Conservation (phyloP, 2,113 vertebrate species). For the Spea bombifrons region DNA sequence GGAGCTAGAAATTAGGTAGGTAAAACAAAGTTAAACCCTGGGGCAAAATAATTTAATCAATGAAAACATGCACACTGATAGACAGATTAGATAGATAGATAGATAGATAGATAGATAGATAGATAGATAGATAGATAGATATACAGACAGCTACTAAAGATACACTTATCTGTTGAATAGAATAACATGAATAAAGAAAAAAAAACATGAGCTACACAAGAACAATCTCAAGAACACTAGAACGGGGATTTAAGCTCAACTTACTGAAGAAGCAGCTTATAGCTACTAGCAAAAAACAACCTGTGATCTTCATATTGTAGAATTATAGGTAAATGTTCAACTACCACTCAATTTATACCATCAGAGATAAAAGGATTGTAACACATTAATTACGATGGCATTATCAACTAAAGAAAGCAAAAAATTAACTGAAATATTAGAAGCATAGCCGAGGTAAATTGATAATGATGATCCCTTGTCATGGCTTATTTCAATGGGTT, state of each 20-base stretch:
- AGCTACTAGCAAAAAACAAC: conserved; percentile 13
- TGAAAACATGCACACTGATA: too few species aligned
- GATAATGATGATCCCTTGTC: conserved; percentile 14
- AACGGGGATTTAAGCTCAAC: neutral
- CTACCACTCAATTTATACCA: neutral
- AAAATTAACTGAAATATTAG: conserved; percentile 12
- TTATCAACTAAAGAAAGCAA: neutral
- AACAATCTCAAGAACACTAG: too few species aligned
- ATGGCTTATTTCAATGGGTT: neutral
- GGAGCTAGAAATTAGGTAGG: conserved; percentile 1
- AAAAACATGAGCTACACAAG: too few species aligned
- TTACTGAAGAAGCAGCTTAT: conserved; percentile 29
- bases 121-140: too few species aligned
- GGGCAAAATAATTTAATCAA: too few species aligned
- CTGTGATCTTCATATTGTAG: conserved; percentile 19
- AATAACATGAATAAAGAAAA: too few species aligned
- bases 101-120: too few species aligned
- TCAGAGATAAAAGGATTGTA: neutral
- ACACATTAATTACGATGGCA: neutral
- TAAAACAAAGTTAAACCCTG: too few species aligned
- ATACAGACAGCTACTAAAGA: too few species aligned
- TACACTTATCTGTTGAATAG: too few species aligned
- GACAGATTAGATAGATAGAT: too few species aligned
- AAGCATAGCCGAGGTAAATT: conserved; percentile 2
- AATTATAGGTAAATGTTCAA: neutral